Evolutionary conservation across 2,888 invertebrate species (phyloP).

Genomic region (Caenorhabditis afra): DNA sequence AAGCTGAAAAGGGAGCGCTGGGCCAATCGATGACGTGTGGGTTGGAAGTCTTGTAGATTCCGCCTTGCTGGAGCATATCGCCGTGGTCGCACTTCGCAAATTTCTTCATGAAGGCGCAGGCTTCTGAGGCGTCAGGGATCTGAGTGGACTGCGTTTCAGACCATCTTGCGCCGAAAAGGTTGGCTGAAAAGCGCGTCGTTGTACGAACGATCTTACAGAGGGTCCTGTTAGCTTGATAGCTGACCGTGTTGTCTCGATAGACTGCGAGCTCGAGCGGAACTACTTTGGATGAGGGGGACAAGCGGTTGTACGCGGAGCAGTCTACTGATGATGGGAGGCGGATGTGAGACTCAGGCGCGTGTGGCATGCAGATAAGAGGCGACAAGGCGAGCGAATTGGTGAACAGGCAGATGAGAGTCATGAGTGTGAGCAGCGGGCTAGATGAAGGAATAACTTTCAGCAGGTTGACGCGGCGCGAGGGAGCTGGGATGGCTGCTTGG

Average conservation of each 20-base stretch:
- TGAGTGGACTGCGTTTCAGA: no score
- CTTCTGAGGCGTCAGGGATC: not conserved
- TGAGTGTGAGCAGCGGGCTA: no score
- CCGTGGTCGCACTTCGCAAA: slow-evolving; percentile 1
- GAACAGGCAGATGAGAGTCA: no score
- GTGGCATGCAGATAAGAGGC: no score
- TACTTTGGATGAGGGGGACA: not conserved
- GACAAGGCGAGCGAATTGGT: not conserved
- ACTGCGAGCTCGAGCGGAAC: not conserved
- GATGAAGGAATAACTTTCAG: no score
- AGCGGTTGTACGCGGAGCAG: not conserved
- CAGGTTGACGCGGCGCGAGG: no score
- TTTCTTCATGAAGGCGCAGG: not conserved
- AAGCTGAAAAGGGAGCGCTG: not conserved
- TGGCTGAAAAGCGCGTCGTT: no score
- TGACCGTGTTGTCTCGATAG: not conserved
- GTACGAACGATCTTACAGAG: no score
- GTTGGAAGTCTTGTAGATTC: not conserved
- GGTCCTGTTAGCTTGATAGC: not conserved
- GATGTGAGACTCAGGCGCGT: not conserved
- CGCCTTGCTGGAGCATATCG: not conserved
- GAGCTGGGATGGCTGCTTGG: no score
- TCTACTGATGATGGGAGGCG: not conserved
- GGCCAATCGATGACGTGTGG: slow-evolving; percentile 10
- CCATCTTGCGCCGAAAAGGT: no score